These are phyloP conservation scores for Julus scandinavius DNA, from an alignment of 2,888 invertebrate genomes.

Conservation along the genomic window DNA sequence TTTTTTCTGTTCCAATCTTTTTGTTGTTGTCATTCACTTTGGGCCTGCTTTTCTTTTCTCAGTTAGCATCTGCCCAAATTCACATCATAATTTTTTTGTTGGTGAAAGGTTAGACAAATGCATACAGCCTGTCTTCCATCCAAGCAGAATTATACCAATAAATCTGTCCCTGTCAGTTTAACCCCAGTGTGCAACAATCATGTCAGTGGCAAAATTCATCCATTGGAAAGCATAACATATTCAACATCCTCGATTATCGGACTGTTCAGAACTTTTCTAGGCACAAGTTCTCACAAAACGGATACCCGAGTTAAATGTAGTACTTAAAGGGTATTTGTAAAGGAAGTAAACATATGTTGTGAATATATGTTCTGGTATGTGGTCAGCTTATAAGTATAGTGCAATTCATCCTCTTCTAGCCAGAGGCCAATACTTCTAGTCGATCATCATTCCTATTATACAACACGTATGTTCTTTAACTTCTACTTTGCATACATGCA, in stretches of 20 bases:
- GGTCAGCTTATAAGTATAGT: too few species aligned
- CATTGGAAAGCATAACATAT: neutral
- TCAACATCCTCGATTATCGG: neutral
- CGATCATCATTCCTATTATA: too few species aligned
- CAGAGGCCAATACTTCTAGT: neutral
- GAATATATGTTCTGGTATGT: neutral
- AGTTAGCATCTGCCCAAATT: conserved; percentile 43
- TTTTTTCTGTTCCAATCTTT: neutral
- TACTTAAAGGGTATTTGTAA: neutral
- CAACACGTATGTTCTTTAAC: neutral
- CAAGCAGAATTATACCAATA: neutral
- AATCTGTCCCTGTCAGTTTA: conserved; percentile 20
- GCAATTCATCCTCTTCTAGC: neutral
- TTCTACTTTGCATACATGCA: too few species aligned
- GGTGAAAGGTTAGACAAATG: conserved; percentile 31
- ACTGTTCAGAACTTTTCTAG: neutral
- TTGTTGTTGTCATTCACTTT: conserved; percentile 23
- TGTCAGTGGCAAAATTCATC: neutral
- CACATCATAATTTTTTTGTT: conserved; percentile 15
- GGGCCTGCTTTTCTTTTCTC: conserved; percentile 30
- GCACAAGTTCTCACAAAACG: neutral
- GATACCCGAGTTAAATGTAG: neutral
- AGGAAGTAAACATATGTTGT: neutral
- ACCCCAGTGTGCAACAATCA: neutral
- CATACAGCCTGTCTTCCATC: conserved; percentile 11